Conservation (phyloP, 2,888 invertebrate species). For the Neelides folsomi region DNA sequence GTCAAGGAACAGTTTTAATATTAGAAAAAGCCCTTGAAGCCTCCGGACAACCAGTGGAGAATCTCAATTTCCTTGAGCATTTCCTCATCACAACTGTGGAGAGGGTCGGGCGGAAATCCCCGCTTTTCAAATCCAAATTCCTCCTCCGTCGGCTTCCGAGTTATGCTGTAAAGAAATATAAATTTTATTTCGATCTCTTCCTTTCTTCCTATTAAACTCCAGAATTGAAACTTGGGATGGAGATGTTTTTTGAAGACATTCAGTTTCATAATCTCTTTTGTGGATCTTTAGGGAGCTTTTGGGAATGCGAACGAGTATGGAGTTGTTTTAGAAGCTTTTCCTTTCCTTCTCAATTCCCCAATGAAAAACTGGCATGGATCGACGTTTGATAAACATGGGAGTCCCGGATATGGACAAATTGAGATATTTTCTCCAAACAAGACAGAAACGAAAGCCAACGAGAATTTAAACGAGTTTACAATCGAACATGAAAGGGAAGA, state of each 20-base stretch:
- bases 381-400: constrained; percentile 11
- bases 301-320: constrained; percentile 29
- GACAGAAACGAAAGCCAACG: neutral
- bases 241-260: neutral
- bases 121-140: constrained; percentile 19
- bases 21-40: constrained; percentile 24
- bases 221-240: neutral
- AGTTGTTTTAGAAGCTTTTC: constrained; percentile 21
- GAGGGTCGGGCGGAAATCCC: constrained; percentile 11
- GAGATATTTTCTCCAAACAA: constrained; percentile 15
- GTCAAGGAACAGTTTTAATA: constrained; percentile 13
- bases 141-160: constrained; percentile 25
- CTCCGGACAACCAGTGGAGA: constrained; percentile 22
- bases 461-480: too few species aligned
- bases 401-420: constrained; percentile 19
- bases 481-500: too few species aligned
- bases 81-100: constrained; percentile 19
- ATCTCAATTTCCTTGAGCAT: constrained; percentile 29
- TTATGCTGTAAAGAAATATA: constrained; percentile 20
- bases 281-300: constrained; percentile 17
- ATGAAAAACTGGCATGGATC: neutral
- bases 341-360: constrained; percentile 17
- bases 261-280: constrained; percentile 2
- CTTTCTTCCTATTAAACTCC: neutral
- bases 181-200: too few species aligned